Conservation (phyloP, 2,888 invertebrate species). For the Labia minor region DNA sequence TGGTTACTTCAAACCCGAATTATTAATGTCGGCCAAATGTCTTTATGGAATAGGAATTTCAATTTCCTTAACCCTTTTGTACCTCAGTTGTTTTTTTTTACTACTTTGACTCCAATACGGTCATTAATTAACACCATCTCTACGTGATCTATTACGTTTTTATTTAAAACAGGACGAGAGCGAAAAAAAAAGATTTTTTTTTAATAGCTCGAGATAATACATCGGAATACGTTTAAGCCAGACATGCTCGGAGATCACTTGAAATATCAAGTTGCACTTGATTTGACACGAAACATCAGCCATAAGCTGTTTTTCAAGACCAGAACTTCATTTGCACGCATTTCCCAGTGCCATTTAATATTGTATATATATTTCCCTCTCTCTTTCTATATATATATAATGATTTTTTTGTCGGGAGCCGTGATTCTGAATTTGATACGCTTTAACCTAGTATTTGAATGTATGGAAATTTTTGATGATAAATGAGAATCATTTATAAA, state of each 20-base stretch:
- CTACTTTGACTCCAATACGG: too few species aligned
- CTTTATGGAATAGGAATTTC: not conserved
- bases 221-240: not conserved
- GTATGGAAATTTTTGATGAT: conserved; percentile 13
- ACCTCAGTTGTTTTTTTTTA: too few species aligned
- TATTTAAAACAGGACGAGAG: too few species aligned
- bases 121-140: too few species aligned
- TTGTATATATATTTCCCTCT: not conserved
- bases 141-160: too few species aligned
- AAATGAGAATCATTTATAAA: not conserved
- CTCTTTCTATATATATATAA: not conserved
- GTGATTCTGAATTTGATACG: conserved; percentile 6
- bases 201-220: not conserved
- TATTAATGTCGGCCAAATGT: not conserved
- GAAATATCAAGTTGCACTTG: conserved; percentile 13
- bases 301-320: not conserved
- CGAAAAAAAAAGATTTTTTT: not conserved
- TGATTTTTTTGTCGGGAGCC: not conserved
- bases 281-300: conserved; percentile 2
- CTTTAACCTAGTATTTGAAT: not conserved
- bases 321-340: conserved; percentile 3
- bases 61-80: not conserved
- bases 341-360: not conserved
- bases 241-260: not conserved
- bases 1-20: not conserved